Evolutionary conservation across 30 jellyfish, hydroid and myxozoan genomes (phyloP), one percentile per base, ranked within the genome.

Genomic region (Haliclystus octoradiatus): DNA sequence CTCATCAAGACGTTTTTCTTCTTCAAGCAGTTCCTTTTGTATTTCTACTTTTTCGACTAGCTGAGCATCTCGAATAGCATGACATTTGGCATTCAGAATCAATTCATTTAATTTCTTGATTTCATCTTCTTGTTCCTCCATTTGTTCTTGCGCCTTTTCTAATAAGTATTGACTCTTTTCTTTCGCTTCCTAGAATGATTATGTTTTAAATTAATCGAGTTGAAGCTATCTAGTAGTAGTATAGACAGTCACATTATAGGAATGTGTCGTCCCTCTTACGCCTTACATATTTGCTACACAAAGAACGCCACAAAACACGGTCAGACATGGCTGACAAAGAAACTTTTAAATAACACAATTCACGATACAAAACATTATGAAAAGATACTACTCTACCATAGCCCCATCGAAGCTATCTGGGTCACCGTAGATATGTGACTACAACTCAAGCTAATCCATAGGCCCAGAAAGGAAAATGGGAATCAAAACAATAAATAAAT

Each of bases 101-200:
- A 81, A 52, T 66, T 91, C 99, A 57, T 91, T 91, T 34, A 91
- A 66, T 65, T 91, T 91, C 72, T 91, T 91, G 63, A 91, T 91
- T 49, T 91, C 99, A 73, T 91, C 99, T 67, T 91, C 99, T 62
- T 91, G 88, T 29, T 91, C 99, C 34, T 91, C 99, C 88, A 91
- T 82, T 53, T 91, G 95, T 65, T 82, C 99, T 32, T 72, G 94
- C 3, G 99, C 99, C 50, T 91, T 91, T 73, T 75, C 90, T 19
- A 91, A 74, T 49, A 91, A 57, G 66, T 82, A 82, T 67, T 91
- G 88, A 53, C 95, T 91, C 62, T 78, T 82, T 52, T 91, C 93
- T 70, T 91, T 91, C 50, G 95, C 95, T 82, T 91, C 99, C 95
- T 89, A 63, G 0, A 80, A 40, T 23, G 24, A 30, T n/a, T n/a